phyloP scores from a whole-genome alignment of 2,888 invertebrate genomes.

The Myopa testacea region DNA sequence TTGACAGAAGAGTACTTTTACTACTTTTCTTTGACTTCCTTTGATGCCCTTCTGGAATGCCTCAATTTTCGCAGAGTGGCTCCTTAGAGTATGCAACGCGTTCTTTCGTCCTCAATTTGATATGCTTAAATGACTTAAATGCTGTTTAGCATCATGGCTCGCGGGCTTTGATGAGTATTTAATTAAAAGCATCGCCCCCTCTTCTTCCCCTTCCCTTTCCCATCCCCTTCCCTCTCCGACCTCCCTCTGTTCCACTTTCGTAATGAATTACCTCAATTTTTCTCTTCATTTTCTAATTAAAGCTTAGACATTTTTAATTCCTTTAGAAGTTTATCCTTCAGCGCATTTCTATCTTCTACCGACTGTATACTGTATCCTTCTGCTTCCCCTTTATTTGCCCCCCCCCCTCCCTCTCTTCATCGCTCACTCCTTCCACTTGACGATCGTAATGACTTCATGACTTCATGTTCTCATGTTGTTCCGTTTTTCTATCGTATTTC shows the following conservation, averaged over 20 bases:
- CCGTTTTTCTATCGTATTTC: not conserved
- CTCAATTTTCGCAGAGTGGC: too few relatives aligned
- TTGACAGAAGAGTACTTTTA: too few relatives aligned
- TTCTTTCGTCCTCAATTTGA: not conserved
- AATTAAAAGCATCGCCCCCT: not conserved
- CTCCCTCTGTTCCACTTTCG: not conserved
- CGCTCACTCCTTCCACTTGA: not conserved
- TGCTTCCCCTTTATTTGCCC: too few relatives aligned
- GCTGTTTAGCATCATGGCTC: not conserved
- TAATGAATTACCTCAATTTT: conserved; percentile 6
- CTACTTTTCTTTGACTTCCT: not conserved
- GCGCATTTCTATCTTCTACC: not conserved
- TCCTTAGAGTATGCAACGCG: not conserved
- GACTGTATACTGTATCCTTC: not conserved
- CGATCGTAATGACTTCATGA: too few relatives aligned
- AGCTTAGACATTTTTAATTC: not conserved
- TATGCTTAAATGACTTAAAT: not conserved
- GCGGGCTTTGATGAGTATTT: not conserved
- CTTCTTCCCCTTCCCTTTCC: not conserved
- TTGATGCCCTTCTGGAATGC: too few relatives aligned
- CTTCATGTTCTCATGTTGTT: not conserved
- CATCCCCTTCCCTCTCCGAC: not conserved
- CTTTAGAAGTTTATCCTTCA: not conserved
- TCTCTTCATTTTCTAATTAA: not conserved
- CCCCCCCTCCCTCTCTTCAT: not conserved